Evolutionary conservation across 2,113 vertebrate genomes (phyloP).

Genomic region (Campylomormyrus numenius): DNA sequence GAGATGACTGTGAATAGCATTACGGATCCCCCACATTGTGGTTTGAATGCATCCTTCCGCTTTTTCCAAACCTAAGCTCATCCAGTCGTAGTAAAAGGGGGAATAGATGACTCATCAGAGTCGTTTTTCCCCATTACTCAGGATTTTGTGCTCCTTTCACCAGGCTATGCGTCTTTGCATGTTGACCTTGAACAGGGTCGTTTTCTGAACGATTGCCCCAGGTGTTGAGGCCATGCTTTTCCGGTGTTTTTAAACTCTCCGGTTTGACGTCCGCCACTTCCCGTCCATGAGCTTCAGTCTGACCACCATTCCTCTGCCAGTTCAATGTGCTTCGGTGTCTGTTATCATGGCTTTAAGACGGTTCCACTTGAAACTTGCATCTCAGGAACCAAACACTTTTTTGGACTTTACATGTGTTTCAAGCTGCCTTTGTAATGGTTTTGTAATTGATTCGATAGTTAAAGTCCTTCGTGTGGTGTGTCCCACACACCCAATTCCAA

Average conservation of each 20-base stretch:
- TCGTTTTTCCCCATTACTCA: background rate
- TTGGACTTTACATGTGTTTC: background rate
- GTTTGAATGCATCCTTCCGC: background rate
- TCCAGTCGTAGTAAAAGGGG: background rate
- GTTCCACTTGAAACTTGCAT: background rate
- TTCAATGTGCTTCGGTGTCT: background rate
- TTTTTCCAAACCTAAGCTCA: background rate
- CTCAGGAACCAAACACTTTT: background rate
- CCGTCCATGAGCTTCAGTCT: background rate
- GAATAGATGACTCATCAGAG: background rate
- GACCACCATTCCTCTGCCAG: background rate
- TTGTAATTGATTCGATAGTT: background rate
- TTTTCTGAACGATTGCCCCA: background rate
- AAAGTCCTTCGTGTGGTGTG: background rate
- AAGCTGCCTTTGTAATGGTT: background rate
- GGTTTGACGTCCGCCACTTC: background rate
- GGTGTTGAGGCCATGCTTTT: background rate
- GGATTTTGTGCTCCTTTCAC: background rate
- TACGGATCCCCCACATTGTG: background rate
- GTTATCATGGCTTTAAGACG: background rate
- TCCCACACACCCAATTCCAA: background rate
- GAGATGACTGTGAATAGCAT: background rate
- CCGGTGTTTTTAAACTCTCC: background rate
- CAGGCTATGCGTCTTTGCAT: background rate
- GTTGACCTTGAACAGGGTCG: background rate